Evolutionary conservation across 2,888 invertebrate genomes (phyloP).

Genomic region (Sphecodes monilicornis): DNA sequence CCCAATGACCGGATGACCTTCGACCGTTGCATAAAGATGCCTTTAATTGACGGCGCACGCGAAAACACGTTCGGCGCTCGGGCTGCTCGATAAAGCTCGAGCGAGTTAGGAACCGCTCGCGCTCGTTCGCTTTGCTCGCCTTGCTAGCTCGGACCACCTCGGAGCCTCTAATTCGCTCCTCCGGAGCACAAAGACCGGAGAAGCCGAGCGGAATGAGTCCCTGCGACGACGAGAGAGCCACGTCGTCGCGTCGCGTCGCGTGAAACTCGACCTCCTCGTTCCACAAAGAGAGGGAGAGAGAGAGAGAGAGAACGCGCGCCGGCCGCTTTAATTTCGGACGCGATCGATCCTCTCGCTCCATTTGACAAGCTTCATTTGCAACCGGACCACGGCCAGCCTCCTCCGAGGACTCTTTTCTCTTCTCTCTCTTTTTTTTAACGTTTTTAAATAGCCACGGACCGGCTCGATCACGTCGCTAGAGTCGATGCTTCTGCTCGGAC

Average conservation of each 20-base stretch:
- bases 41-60: slow-evolving; percentile 82
- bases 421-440: background rate
- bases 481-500: background rate
- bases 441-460: background rate
- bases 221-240: background rate
- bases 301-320: background rate
- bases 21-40: slow-evolving; percentile 83
- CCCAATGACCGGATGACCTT: slow-evolving; percentile 83
- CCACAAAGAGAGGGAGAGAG: background rate
- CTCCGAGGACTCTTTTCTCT: background rate
- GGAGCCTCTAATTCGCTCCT: slow-evolving; percentile 57
- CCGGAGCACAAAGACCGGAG: slow-evolving; percentile 44
- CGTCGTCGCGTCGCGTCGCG: slow-evolving; percentile 14
- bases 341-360: slow-evolving; percentile 4
- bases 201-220: slow-evolving; percentile 23
- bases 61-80: slow-evolving; percentile 78
- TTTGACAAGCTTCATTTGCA: slow-evolving; percentile 5
- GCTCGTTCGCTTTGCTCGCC: slow-evolving; percentile 4
- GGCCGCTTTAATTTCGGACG: background rate
- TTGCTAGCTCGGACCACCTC: slow-evolving; percentile 58
- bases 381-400: background rate
- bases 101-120: slow-evolving; percentile 9
- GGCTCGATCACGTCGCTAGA: background rate
- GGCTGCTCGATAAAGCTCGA: slow-evolving; percentile 71
- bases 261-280: slow-evolving; percentile 17